Evolutionary conservation across 2,888 invertebrate genomes (phyloP), one percentile per base, ranked within the genome.

Genomic region (Epsilonema sp.): DNA sequence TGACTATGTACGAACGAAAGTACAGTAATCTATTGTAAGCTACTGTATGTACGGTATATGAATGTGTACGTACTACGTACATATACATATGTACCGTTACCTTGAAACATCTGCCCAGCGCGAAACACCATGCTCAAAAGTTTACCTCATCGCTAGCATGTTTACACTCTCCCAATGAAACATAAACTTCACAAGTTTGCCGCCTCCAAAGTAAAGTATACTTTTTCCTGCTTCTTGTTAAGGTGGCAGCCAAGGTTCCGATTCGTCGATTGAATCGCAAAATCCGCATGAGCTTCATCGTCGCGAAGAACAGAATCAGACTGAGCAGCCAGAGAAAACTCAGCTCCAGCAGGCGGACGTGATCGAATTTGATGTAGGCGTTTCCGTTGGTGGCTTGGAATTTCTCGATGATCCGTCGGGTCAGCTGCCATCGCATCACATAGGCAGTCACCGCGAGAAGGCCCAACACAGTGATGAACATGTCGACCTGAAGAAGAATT

Each of bases 231-330:
- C 31, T 11, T 16, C 8, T 8, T 31, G 8, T 31, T 42, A 70
- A 57, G 2, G 69, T 68, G 43, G 63, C 61, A 1, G 66, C 66
- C 41, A 70, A 54, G 62, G 69, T 65, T 44, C 64, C 62, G 61
- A 70, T 67, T 42, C 67, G 64, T 47, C 63, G 60, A 60, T 71
- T 71, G 59, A 70, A 70, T 31, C 70, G 59, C 22, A 71, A 60
- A 20, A 72, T 56, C 47, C 66, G 65, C 44, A 68, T 56, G 55
- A 72, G 69, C 55, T 71, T 71, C 45, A 72, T 53, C 3, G 67
- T 67, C 22, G 66, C 65, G n/a, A 68, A 58, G 58, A 71, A 72
- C 25, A 68, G 66, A n/a, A 69, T 55, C 56, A 65, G 63, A n/a
- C 67, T 67, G 22, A 69, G 57, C 48, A 67, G 57, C 52, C 67